These are phyloP conservation scores for Drosophila demipolita DNA, from an alignment of 2,888 invertebrate species.

Conservation along the genomic window DNA sequence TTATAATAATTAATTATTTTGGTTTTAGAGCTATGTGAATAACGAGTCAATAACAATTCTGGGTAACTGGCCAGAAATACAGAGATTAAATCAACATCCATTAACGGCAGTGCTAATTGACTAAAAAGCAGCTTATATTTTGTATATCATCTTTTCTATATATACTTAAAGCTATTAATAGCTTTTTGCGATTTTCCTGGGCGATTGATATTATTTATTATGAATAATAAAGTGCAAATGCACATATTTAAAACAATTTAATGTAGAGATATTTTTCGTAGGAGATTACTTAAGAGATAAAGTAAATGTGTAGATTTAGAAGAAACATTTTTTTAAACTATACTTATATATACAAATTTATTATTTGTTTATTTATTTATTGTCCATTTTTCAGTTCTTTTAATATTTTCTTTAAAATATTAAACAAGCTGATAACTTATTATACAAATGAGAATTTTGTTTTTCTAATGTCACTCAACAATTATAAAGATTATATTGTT, in stretches of 20 bases:
- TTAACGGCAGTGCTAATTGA: constrained; percentile 42
- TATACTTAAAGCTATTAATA: background rate
- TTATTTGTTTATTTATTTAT: background rate
- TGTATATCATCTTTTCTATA: background rate
- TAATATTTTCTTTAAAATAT: background rate
- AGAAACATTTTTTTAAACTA: background rate
- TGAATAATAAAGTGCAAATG: background rate
- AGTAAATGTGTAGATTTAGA: background rate
- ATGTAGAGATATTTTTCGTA: background rate
- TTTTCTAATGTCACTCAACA: background rate
- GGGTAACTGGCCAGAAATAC: constrained; percentile 1
- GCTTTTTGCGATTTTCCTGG: background rate
- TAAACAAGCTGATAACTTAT: background rate
- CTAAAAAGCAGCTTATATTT: background rate
- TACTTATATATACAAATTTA: background rate
- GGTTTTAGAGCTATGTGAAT: constrained; percentile 55
- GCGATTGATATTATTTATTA: background rate
- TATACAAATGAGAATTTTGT: background rate
- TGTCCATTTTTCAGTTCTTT: background rate
- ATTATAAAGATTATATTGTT: background rate
- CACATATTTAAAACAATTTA: background rate
- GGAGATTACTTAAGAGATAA: background rate
- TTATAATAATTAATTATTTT: constrained; percentile 23
- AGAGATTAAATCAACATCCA: constrained; percentile 28
- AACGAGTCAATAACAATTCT: constrained; percentile 12